Evolutionary conservation across 2,888 invertebrate species (phyloP).

Genomic region (Cremastobaeus sp.): DNA sequence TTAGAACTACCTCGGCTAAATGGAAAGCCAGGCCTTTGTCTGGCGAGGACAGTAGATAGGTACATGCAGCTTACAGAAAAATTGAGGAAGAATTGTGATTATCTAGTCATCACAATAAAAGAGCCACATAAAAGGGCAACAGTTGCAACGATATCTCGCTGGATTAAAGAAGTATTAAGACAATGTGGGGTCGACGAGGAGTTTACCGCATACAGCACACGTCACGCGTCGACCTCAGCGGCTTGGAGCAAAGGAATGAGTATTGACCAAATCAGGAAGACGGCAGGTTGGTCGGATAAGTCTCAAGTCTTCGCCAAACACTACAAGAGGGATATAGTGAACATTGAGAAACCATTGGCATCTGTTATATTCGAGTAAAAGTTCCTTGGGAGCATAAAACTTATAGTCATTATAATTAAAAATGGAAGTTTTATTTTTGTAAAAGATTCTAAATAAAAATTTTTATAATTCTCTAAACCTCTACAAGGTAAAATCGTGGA

Average conservation of each 20-base stretch:
- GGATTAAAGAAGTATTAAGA: background rate
- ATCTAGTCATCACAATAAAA: background rate
- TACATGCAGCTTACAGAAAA: background rate
- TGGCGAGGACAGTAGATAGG: background rate
- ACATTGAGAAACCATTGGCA: background rate
- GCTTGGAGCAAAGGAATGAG: background rate
- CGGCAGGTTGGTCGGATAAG: background rate
- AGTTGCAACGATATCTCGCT: background rate
- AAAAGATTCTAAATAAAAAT: too few relatives aligned
- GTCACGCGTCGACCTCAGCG: background rate
- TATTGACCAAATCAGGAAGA: background rate
- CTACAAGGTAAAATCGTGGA: too few relatives aligned
- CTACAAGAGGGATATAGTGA: background rate
- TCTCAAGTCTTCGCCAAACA: background rate
- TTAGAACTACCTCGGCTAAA: background rate
- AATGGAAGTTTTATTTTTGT: too few relatives aligned
- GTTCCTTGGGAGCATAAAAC: too few relatives aligned
- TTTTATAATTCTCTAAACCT: too few relatives aligned
- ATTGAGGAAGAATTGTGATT: background rate
- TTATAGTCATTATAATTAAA: too few relatives aligned
- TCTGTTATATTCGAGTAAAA: too few relatives aligned
- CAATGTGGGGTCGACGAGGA: background rate
- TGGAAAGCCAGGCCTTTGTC: background rate
- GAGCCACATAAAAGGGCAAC: background rate
- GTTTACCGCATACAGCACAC: background rate